Conservation (phyloP, 2,888 invertebrate genomes). For the Xestobium rufovillosum region DNA sequence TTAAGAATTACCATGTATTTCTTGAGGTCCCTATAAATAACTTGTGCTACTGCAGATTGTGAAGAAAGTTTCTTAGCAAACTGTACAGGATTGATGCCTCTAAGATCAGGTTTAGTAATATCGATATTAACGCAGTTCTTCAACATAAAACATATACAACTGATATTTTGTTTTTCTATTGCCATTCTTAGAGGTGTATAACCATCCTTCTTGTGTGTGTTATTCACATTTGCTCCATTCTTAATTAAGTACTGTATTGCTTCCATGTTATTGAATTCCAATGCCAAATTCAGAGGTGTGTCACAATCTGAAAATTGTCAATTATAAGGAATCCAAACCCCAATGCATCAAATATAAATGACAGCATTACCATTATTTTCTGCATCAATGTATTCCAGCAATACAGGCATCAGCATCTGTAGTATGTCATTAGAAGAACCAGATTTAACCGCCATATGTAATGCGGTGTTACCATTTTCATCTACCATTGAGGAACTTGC, state of each 20-base stretch:
- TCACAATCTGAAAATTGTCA: constrained; percentile 45
- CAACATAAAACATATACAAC: constrained; percentile 48
- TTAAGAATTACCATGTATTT: too few species aligned
- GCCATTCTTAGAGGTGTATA: constrained; percentile 59
- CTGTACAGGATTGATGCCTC: constrained; percentile 58
- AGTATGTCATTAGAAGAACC: constrained; percentile 31
- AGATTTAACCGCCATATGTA: constrained; percentile 46
- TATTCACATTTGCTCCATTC: constrained; percentile 43
- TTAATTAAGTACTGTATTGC: constrained; percentile 45
- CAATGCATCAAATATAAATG: too few species aligned
- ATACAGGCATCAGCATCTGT: constrained; percentile 6
- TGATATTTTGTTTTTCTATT: constrained; percentile 46
- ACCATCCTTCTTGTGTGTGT: constrained; percentile 47
- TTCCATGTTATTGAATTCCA: constrained; percentile 46
- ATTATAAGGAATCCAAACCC: too few species aligned
- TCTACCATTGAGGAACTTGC: constrained; percentile 53
- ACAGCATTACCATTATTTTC: constrained; percentile 37
- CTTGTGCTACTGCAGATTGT: too few species aligned
- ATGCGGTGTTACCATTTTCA: constrained; percentile 45
- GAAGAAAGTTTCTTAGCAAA: constrained; percentile 47
- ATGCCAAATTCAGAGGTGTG: constrained; percentile 50
- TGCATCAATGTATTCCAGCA: too few species aligned
- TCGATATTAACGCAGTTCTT: too few species aligned
- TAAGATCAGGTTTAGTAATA: constrained; percentile 49
- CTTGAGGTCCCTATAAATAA: too few species aligned